Conservation (phyloP, 2,113 vertebrate genomes). For the Ceuthmochares aereus region DNA sequence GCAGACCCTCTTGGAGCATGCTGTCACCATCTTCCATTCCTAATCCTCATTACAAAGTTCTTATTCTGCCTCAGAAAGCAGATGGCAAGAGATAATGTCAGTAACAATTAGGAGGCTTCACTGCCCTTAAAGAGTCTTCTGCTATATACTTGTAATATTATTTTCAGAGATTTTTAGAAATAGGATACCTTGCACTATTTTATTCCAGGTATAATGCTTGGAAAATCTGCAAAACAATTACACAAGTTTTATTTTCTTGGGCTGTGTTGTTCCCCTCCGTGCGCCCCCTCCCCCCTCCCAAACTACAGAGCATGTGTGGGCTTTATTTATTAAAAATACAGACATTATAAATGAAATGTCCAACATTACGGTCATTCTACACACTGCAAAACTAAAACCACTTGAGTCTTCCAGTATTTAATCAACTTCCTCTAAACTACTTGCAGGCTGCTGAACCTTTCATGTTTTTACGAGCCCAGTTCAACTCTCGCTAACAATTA, state of each 20-base stretch:
- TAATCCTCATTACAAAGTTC: conserved; percentile 80
- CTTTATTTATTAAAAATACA: background rate
- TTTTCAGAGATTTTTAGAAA: background rate
- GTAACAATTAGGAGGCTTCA: conserved; percentile 77
- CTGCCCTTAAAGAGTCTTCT: conserved; percentile 43
- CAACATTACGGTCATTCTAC: background rate
- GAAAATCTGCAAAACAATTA: background rate
- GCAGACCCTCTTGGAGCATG: conserved; percentile 75
- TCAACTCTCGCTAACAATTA: background rate
- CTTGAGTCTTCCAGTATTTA: background rate
- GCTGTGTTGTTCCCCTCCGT: no score
- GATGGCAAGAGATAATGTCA: conserved; percentile 88
- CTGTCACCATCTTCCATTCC: conserved; percentile 57
- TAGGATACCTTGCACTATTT: background rate
- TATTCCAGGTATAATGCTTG: background rate
- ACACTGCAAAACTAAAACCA: background rate
- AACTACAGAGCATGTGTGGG: background rate
- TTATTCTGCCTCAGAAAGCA: conserved; percentile 81
- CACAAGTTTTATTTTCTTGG: background rate
- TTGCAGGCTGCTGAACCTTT: background rate
- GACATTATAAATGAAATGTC: background rate
- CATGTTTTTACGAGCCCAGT: background rate
- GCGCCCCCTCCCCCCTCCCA: no score
- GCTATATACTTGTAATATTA: background rate
- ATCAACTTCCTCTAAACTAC: background rate